Base-by-base conservation (phyloP, 2,888 invertebrate species). In the Archips xylosteana region DNA sequence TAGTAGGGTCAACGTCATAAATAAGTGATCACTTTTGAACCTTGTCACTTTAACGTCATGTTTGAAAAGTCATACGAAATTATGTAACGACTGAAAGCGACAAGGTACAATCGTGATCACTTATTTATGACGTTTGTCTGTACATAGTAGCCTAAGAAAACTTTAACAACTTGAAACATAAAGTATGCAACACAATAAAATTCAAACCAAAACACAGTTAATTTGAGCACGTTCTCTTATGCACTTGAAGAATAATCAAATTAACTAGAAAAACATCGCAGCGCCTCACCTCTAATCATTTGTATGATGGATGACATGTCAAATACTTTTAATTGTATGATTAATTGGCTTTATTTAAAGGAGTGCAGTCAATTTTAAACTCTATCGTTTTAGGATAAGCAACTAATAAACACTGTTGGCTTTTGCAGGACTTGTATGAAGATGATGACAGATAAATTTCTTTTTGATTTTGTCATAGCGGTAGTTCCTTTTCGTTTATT, bases 261-360 rank as follows among this genome's bases (percentile, higher is more conserved):
- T 74, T 74, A 74, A 74, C 64, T 60, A 70, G 69, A 70, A 74
- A 70, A 74, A 74, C 69, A 74, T 42, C 49, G 63, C 13, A 54
- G n/a, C 61, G 42, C 54, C 70, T 64, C 72, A 63, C 67, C 60
- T 70, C 64, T 74, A 74, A 74, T 74, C 74, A 70, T 60, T 34
- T 5, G 13, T 12, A 57, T 74, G 74, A 74, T 74, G 69, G 74
- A 74, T 74, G 74, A 70, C 69, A 70, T 54, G 74, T 74, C 74
- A 70, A 74, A 74, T 74, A 60, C 69, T 74, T 74, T 74, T 74
- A 74, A 74, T 74, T 74, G 74, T 74, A 34, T 74, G 69, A 74
- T 74, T 74, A 74, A 74, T 74, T 74, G 74, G 69, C 42, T 63
- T 64, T 69, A 74, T 60, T 74, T 54, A 15, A 64, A 60, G 51